Base-by-base conservation (phyloP, 2,113 vertebrate genomes). In the Larimichthys crocea region DNA sequence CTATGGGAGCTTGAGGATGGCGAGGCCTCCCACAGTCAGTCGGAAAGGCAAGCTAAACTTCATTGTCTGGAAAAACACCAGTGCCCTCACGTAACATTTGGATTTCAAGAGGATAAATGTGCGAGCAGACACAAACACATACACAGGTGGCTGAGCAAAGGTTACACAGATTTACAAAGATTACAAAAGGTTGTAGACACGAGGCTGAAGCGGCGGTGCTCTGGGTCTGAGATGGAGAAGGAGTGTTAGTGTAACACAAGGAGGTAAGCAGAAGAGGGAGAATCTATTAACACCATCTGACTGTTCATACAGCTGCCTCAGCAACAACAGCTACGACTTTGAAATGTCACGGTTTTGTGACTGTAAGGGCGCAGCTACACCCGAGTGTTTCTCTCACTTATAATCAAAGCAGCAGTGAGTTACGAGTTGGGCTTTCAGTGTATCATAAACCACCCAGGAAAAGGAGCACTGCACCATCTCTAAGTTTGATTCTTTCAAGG, bases 121-220 rank as follows among this genome's bases (percentile, higher is more conserved):
- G 10, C 8, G 12, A 16, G 40, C 26, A 40, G 1, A 69, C 44
- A 74, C 31, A 52, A 65, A 56, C 17, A 12, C 4, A 44, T 3
- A 78, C 35, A 50, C 3, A 55, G 19, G 52, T 44, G 22, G 26
- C 49, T 68, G 24, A 66, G 68, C 62, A 79, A 68, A 67, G 76
- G 73, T 71, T 56, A 59, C 3, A 60, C 50, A 67, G 64, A 61
- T 76, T 67, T 74, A 59, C 60, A 85, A n/a, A 80, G 22, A 79
- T 66, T 63, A 24, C n/a, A 50, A 70, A 80, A 78, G 48, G 78
- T 82, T 56, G 74, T 12, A n/a, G 71, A 77, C 46, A 76, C 11
- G 24, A 62, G 80, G 61, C 26, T 26, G 50, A 70, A 63, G 79
- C 29, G 12, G 48, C 10, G 0, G 59, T 15, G 64, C 61, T 71